Evolutionary conservation across 2,113 vertebrate species (phyloP), one percentile per base, ranked within the genome.

Genomic region (Turnix velox): DNA sequence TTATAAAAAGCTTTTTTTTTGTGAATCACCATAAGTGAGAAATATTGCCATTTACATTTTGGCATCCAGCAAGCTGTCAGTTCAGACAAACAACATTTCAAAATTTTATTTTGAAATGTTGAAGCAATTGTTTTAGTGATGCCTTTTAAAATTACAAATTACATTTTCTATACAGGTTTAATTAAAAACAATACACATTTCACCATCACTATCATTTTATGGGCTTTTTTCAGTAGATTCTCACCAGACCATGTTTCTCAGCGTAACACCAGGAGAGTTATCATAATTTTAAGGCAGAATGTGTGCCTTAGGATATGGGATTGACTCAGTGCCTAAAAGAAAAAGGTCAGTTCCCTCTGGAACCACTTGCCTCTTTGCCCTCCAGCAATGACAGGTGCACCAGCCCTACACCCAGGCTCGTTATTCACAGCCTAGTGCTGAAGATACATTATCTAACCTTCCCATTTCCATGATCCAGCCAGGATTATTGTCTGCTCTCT

Each of bases 261-360:
- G 88, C 75, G 18, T 81, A 94, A 52, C 81, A 58, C n/a, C 69
- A 76, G 27, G 76, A 95, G 51, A 65, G 37, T 77, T 93, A 58
- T 40, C 95, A 94, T 68, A 91, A 88, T 88, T 97, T 88, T 83
- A 92, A 91, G 3, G 7, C 46, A 86, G 80, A 93, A 95, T 82
- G 77, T 94, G 83, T 93, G 95, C 96, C 95, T 93, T 91, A 97
- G 91, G 92, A 89, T 88, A 94, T 40, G 83, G 71, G 90, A 90
- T 88, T 94, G 63, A 87, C 92, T 96, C 72, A 75, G 25, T 39
- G 81, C 79, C 90, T 96, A 63, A 94, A 96, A 96, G 87, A 92
- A 93, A 95, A 96, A 96, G 79, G 88, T 88, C 94, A 94, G 84
- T 92, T 94, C 93, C 93, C 93, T 91, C 93, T 92, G 93, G 91